Evolutionary conservation across 2,888 invertebrate species (phyloP).

Genomic region (Rhorus exstirpatorius): DNA sequence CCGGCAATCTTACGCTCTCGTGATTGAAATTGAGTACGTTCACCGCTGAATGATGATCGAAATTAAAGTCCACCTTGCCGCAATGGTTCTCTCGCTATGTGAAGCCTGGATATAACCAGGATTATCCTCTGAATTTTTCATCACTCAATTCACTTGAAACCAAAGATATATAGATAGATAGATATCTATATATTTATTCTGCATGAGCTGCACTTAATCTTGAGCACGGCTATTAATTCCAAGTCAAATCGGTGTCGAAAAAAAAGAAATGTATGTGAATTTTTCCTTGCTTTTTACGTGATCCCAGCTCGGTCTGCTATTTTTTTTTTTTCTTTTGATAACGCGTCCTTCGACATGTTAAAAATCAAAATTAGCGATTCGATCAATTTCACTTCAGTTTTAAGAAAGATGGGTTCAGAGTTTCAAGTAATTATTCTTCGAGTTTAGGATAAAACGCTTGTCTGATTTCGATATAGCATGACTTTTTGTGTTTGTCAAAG

Average conservation of each 20-base stretch:
- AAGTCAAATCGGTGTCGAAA: background rate
- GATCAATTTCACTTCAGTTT: too few relatives aligned
- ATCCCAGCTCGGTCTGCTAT: too few relatives aligned
- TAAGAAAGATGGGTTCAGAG: too few relatives aligned
- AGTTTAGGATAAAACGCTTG: too few relatives aligned
- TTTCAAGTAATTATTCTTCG: too few relatives aligned
- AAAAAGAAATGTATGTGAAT: background rate
- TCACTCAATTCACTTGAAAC: conserved; percentile 63
- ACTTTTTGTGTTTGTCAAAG: too few relatives aligned
- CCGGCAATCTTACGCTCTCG: conserved; percentile 43
- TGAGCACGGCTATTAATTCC: conserved; percentile 4
- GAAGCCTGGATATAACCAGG: conserved; percentile 50
- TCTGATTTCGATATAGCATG: too few relatives aligned
- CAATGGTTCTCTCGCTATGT: conserved; percentile 25
- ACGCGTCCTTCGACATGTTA: too few relatives aligned
- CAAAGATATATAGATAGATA: conserved; percentile 33
- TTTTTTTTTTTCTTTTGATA: too few relatives aligned
- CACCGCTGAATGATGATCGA: conserved; percentile 65
- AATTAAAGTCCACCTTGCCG: conserved; percentile 63
- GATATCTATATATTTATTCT: conserved; percentile 33
- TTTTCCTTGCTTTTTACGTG: too few relatives aligned
- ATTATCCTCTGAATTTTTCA: conserved; percentile 68
- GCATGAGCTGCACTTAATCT: conserved; percentile 44
- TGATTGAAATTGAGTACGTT: conserved; percentile 59
- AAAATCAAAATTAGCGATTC: too few relatives aligned